Evolutionary conservation across 1,140 invertebrate genomes (phyloP), one percentile per base, ranked within the genome.

Genomic region (Lethrus apterus): DNA sequence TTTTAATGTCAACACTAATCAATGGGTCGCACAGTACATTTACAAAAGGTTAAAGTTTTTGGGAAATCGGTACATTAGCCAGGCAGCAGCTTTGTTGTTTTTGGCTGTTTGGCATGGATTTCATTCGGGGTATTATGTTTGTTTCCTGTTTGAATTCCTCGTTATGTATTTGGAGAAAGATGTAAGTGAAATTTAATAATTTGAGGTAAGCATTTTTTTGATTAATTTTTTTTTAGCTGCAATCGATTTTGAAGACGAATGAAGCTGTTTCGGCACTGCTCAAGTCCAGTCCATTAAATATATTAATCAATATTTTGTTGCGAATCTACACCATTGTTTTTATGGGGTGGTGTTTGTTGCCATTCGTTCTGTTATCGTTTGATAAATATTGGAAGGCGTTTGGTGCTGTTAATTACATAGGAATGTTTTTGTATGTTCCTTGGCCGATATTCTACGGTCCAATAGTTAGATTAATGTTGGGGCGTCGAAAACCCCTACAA

Each of bases 1-100:
- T 8, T 96, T 96, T 63, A 97, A 96, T 64, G 86, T 85, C 34
- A 94, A 94, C 59, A 96, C 93, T 0, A 97, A 96, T 69, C 72
- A 81, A 17, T 97, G 93, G 88, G 84, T 89, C 34, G 81, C 83
- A 0, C 83, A 90, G 69, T 94, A 98, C 61, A 72, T 97, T 30
- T 97, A 92, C 65, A 97, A 96, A 65, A 72, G 93, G 8, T 68
- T 96, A 9, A 88, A 85, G 60, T 96, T 96, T 66, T 69, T 98
- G 1, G 85, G 86, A 14, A 93, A 88, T 64, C 80, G 83, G 20
- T 70, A 82, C n/a, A 66, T 86, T 3, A 95, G 91, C 43, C 93
- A 96, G 67, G 64, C 78, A 2, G 72, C 78, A 0, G 87, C 92
- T 0, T 69, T 98, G 11, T 30, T 80, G 0, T 97, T 95, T 67